These are phyloP conservation scores for Agrotis puta DNA, from an alignment of 2,888 invertebrate species.

Conservation along the genomic window DNA sequence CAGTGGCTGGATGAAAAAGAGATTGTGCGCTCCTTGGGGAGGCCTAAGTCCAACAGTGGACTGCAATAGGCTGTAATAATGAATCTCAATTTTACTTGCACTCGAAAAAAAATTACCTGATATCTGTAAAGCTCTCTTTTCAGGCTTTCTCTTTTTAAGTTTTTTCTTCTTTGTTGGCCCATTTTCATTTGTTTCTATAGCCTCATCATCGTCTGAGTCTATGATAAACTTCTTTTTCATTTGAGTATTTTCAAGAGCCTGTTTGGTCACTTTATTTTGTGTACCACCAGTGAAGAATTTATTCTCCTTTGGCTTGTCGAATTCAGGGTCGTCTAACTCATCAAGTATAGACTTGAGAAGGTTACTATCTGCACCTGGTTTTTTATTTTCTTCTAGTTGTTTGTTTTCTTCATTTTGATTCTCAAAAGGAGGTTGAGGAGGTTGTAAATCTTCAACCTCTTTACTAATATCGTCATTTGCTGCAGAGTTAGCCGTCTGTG, in stretches of 20 bases:
- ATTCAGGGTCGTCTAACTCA: conserved; percentile 81
- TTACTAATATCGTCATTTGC: conserved; percentile 21
- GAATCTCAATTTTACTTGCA: no score
- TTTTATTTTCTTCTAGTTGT: conserved; percentile 28
- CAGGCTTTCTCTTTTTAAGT: conserved; percentile 78
- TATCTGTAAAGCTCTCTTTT: conserved; percentile 83
- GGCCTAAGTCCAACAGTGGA: no score
- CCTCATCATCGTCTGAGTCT: conserved; percentile 84
- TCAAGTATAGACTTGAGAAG: conserved; percentile 82
- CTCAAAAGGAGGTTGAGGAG: not conserved
- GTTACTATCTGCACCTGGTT: conserved; percentile 47
- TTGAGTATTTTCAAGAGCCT: conserved; percentile 58
- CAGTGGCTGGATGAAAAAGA: no score
- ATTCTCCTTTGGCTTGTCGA: conserved; percentile 76
- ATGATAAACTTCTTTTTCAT: conserved; percentile 83
- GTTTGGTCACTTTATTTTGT: conserved; percentile 59
- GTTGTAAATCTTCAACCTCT: conserved; percentile 14
- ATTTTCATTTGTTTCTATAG: conserved; percentile 60
- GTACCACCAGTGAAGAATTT: conserved; percentile 76
- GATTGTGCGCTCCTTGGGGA: no score
- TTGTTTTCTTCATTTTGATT: conserved; percentile 13
- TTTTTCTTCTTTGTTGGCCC: conserved; percentile 77
- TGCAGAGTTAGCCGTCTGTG: conserved; percentile 36
- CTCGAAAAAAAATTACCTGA: conserved; percentile 80
- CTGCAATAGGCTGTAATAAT: no score